A percentile compares a stretch with the other conserved stretches of the same genome.
Conservation (phyloP, 2,797 vertebrate genomes). For the Pseudochaenichthys georgianus region DNA sequence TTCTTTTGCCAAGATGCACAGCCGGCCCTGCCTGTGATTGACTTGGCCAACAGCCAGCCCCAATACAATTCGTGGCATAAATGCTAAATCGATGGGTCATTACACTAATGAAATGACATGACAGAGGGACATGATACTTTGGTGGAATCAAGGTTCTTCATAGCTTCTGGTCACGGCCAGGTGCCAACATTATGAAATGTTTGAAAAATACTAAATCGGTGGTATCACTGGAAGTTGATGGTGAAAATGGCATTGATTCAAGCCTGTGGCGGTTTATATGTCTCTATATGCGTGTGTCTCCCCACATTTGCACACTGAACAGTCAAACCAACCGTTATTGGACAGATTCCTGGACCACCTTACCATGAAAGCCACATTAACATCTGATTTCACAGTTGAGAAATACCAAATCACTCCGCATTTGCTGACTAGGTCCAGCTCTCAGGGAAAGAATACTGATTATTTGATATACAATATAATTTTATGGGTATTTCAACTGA, state of each 20-base stretch:
- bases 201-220: conserved; percentile 41
- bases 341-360: conserved; percentile 50
- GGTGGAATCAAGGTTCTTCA: conserved; percentile 50
- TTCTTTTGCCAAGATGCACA: conserved; percentile 66
- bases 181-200: conserved; percentile 42
- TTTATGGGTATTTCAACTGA: conserved; percentile 43
- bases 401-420: conserved; percentile 55
- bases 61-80: conserved; percentile 63
- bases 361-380: conserved; percentile 55
- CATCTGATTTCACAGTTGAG: conserved; percentile 66
- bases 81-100: conserved; percentile 70
- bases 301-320: conserved; percentile 2
- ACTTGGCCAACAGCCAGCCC: conserved; percentile 62
- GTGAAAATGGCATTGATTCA: conserved; percentile 33
- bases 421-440: conserved; percentile 38
- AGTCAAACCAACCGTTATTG: conserved; percentile 26
- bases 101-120: conserved; percentile 68
- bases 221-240: conserved; percentile 27
- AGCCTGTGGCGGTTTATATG: conserved; percentile 7
- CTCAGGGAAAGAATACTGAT: conserved; percentile 22
- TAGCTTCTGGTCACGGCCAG: conserved; percentile 33
- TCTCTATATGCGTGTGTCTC: conserved; percentile 18
- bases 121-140: conserved; percentile 47
- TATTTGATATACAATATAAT: conserved; percentile 39
- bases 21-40: conserved; percentile 64